These are phyloP conservation scores for Nephrotoma appendiculata DNA, from an alignment of 2,888 invertebrate species.

Conservation along the genomic window DNA sequence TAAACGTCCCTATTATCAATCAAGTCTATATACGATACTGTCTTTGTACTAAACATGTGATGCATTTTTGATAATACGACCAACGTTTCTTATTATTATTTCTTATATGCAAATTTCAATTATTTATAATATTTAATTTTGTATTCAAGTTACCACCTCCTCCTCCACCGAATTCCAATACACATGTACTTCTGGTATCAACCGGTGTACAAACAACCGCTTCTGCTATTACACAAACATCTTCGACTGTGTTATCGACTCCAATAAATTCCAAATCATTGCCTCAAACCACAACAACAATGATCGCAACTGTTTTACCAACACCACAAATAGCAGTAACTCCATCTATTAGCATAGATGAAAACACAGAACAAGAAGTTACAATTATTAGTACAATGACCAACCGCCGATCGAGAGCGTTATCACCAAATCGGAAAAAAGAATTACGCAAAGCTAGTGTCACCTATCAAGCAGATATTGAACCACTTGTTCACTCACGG, in stretches of 20 bases:
- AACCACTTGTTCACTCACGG: constrained; percentile 12
- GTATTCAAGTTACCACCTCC: constrained; percentile 2
- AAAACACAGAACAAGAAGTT: constrained; percentile 15
- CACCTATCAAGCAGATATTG: constrained; percentile 5
- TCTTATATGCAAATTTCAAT: background rate
- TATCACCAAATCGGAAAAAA: constrained; percentile 32
- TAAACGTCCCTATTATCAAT: too few species aligned
- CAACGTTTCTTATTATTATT: too few species aligned
- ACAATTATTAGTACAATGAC: constrained; percentile 27
- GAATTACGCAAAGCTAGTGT: constrained; percentile 14
- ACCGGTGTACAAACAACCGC: background rate
- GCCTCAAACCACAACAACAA: background rate
- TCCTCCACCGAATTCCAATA: constrained; percentile 6
- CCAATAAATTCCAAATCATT: background rate
- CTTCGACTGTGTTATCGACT: constrained; percentile 3
- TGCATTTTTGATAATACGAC: too few species aligned
- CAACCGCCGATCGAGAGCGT: constrained; percentile 24
- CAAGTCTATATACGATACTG: too few species aligned
- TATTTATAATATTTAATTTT: background rate
- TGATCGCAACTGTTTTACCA: background rate
- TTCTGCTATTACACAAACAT: constrained; percentile 12
- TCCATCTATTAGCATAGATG: constrained; percentile 35
- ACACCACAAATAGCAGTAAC: constrained; percentile 43
- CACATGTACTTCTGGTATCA: constrained; percentile 5
- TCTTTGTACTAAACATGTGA: too few species aligned